Conservation (phyloP, 2,113 vertebrate species). For the Phalacrocorax carbo region DNA sequence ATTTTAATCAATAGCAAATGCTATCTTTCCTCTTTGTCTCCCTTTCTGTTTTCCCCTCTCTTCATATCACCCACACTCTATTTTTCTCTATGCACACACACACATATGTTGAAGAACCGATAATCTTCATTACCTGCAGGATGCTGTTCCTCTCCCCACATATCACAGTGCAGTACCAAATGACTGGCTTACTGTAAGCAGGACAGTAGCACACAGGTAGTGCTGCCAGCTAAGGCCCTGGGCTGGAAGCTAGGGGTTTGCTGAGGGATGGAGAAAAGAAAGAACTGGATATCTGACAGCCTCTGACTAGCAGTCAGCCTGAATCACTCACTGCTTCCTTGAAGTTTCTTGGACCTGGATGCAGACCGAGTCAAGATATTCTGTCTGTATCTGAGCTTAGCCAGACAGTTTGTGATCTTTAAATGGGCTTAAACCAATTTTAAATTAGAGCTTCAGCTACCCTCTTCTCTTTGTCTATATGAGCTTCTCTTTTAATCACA, state of each 20-base stretch:
- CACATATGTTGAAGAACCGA: accelerated
- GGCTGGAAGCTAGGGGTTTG: not conserved
- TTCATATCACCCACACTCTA: not conserved
- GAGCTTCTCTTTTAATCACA: not conserved
- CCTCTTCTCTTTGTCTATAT: not conserved
- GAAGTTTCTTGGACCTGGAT: not conserved
- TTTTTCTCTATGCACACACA: not conserved
- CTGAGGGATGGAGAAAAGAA: not conserved
- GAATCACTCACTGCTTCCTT: not conserved
- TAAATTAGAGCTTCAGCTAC: not conserved
- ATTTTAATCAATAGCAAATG: not conserved
- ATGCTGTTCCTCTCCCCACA: not conserved
- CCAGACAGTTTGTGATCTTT: not conserved
- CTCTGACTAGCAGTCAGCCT: not conserved
- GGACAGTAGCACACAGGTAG: not conserved
- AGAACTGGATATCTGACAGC: not conserved
- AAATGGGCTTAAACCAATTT: not conserved
- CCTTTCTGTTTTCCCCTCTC: not conserved
- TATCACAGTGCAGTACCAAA: not conserved
- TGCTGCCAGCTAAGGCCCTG: not conserved
- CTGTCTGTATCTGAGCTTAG: not conserved
- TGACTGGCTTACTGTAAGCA: not conserved
- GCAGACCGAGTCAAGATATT: not conserved
- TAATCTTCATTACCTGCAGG: not conserved
- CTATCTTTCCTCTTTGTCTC: not conserved